A percentile compares a stretch with the other conserved stretches of the same genome.
phyloP scores from a whole-genome alignment of 2,888 invertebrate species.

The Apodemia hepburni region DNA sequence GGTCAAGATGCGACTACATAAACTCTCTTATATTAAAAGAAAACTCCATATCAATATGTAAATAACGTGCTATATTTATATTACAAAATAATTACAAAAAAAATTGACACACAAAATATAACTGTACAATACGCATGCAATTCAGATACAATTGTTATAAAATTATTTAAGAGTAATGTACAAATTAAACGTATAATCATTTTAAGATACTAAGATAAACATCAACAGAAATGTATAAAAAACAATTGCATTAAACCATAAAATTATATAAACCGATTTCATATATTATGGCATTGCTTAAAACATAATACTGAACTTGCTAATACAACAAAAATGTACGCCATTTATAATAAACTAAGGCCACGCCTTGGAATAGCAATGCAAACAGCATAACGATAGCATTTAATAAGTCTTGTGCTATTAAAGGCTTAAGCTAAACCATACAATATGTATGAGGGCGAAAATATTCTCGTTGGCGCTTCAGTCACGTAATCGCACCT shows the following conservation, averaged over 20 bases:
- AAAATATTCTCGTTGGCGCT: too few species aligned
- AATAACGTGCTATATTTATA: slow-evolving; percentile 80
- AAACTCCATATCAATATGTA: slow-evolving; percentile 53
- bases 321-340: slow-evolving; percentile 76
- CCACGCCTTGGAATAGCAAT: background rate
- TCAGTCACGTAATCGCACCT: too few species aligned
- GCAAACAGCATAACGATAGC: background rate
- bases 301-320: slow-evolving; percentile 76
- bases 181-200: slow-evolving; percentile 48
- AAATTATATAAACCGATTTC: slow-evolving; percentile 64
- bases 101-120: slow-evolving; percentile 72
- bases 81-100: slow-evolving; percentile 79
- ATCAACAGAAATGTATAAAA: slow-evolving; percentile 48
- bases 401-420: background rate
- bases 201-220: slow-evolving; percentile 58
- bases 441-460: too few species aligned
- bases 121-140: slow-evolving; percentile 72
- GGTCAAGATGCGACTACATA: too few species aligned
- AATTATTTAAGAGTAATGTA: slow-evolving; percentile 62
- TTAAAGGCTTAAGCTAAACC: background rate
- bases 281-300: slow-evolving; percentile 73
- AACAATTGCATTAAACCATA: slow-evolving; percentile 57
- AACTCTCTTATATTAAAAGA: slow-evolving; percentile 33
- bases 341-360: slow-evolving; percentile 36
- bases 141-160: slow-evolving; percentile 56